phyloP scores from a whole-genome alignment of 2,113 vertebrate species.

The Silurus glanis region DNA sequence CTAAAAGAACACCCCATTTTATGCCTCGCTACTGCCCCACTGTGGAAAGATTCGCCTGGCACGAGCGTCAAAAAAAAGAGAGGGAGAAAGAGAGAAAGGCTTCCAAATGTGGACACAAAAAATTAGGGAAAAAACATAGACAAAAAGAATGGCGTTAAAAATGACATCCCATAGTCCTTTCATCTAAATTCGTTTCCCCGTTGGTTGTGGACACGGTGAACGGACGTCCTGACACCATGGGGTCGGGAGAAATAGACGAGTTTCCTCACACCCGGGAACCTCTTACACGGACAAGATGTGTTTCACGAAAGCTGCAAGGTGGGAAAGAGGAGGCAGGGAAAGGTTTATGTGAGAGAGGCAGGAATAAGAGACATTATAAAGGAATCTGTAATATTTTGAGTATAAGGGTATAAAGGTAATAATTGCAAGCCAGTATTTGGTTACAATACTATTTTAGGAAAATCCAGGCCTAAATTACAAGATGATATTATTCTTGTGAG shows the following conservation, averaged over 20 bases:
- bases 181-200: conserved; percentile 64
- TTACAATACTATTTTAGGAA: neutral
- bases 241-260: conserved; percentile 74
- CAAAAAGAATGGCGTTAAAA: conserved; percentile 66
- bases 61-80: conserved; percentile 42
- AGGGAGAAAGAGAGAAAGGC: conserved; percentile 44
- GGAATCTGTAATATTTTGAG: neutral
- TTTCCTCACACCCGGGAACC: conserved; percentile 61
- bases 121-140: conserved; percentile 57
- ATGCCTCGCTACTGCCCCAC: conserved; percentile 58
- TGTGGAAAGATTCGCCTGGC: conserved; percentile 50
- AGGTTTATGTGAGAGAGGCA: neutral
- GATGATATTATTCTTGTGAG: too few species aligned
- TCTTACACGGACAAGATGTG: conserved; percentile 95
- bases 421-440: neutral
- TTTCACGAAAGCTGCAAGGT: conserved; percentile 89
- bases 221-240: conserved; percentile 78
- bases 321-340: neutral
- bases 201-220: conserved; percentile 68
- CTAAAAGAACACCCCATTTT: conserved; percentile 34
- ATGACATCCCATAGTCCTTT: conserved; percentile 78
- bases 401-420: neutral
- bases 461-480: neutral
- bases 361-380: neutral
- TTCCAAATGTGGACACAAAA: conserved; percentile 57